These are phyloP conservation scores for Machaerirhynchus nigripectus DNA, from an alignment of 2,113 vertebrate genomes.

Conservation along the genomic window DNA sequence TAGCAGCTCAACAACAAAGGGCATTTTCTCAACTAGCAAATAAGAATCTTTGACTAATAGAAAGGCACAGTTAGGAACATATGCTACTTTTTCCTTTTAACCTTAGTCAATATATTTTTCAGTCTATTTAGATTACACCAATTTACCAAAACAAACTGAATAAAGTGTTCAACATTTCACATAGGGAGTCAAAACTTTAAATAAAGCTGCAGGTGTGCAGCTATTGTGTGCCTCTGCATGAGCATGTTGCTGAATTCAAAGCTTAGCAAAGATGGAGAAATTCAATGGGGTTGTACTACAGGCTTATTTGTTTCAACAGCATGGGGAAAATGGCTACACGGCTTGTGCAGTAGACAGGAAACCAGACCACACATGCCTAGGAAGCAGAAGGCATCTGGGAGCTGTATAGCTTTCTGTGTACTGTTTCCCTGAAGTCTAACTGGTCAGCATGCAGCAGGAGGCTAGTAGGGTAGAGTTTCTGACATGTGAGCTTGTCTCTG, in stretches of 20 bases:
- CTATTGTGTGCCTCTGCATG: background rate
- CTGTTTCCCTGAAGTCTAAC: background rate
- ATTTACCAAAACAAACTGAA: background rate
- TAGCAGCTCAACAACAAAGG: conserved; percentile 50
- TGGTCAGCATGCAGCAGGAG: background rate
- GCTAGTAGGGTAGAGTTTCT: background rate
- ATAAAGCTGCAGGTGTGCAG: background rate
- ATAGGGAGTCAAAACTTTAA: background rate
- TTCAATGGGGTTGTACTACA: background rate
- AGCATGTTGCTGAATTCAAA: background rate
- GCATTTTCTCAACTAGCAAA: conserved; percentile 41
- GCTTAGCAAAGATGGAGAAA: background rate
- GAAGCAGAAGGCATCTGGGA: background rate
- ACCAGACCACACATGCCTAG: background rate
- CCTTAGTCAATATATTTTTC: conserved; percentile 20
- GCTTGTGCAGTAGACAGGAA: background rate
- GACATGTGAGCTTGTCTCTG: background rate
- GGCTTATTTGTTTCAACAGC: background rate
- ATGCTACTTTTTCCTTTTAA: conserved; percentile 24
- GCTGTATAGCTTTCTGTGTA: background rate
- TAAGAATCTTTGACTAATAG: conserved; percentile 31
- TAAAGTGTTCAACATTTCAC: background rate
- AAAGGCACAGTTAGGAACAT: conserved; percentile 13
- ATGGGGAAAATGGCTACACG: accelerated
- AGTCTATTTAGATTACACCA: background rate